A percentile compares a stretch with the other conserved stretches of the same genome.
These are phyloP conservation scores for Danaus plexippus DNA, from an alignment of 1,140 invertebrate species.

Conservation along the genomic window DNA sequence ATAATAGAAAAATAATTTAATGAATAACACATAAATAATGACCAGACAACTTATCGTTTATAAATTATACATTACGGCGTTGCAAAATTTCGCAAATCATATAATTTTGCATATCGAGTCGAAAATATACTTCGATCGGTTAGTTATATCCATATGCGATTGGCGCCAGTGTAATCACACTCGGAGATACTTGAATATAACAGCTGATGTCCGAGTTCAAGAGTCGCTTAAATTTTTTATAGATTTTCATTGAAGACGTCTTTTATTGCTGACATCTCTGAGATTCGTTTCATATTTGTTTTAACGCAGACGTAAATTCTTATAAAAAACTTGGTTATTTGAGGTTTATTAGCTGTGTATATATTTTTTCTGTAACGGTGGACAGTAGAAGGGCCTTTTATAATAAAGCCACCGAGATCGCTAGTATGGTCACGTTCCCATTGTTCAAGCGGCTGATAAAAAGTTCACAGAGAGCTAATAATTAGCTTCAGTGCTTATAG, in stretches of 20 bases:
- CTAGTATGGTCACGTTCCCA: slow-evolving; percentile 66
- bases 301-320: slow-evolving; percentile 17
- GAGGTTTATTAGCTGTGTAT: slow-evolving; percentile 22
- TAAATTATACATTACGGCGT: slow-evolving; percentile 20
- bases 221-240: slow-evolving; percentile 33
- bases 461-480: slow-evolving; percentile 60
- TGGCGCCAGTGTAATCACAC: slow-evolving; percentile 30
- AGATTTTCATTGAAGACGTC: slow-evolving; percentile 31
- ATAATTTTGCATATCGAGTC: slow-evolving; percentile 23
- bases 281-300: slow-evolving; percentile 26
- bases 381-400: slow-evolving; percentile 26
- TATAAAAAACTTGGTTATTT: slow-evolving; percentile 1
- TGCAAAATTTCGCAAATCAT: slow-evolving; percentile 17
- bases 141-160: slow-evolving; percentile 30
- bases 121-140: slow-evolving; percentile 17
- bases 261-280: slow-evolving; percentile 1
- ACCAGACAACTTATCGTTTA: slow-evolving; percentile 16
- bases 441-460: slow-evolving; percentile 64
- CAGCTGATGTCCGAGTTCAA: slow-evolving; percentile 10
- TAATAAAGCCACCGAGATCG: slow-evolving; percentile 41
- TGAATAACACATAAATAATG: slow-evolving; percentile 17
- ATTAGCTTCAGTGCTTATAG: slow-evolving; percentile 56
- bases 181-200: slow-evolving; percentile 26
- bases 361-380: slow-evolving; percentile 27
- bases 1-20: slow-evolving; percentile 12